Conservation (phyloP, 2,113 vertebrate genomes). For the Hippocampus mohnikei region DNA sequence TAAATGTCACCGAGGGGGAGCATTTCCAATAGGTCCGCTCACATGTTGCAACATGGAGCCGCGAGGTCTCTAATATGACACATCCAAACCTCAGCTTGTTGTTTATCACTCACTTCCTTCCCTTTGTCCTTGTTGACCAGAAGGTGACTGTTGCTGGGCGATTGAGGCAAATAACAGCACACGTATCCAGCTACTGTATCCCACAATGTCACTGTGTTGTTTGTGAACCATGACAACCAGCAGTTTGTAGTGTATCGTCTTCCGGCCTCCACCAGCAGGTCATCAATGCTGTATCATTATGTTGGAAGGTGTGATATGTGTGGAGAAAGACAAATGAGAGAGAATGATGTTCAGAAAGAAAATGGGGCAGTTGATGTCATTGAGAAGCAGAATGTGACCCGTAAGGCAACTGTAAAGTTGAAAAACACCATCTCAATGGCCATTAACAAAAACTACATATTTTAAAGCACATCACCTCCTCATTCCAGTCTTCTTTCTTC, state of each 20-base stretch:
- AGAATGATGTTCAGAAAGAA: constrained; percentile 5
- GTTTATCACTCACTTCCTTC: constrained; percentile 23
- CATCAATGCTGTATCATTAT: constrained; percentile 14
- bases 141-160: constrained; percentile 25
- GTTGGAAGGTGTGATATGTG: constrained; percentile 44
- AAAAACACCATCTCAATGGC: constrained; percentile 30
- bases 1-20: not conserved
- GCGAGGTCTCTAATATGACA: constrained; percentile 26
- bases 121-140: constrained; percentile 17
- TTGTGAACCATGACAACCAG: constrained; percentile 62
- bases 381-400: constrained; percentile 30
- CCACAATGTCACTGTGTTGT: constrained; percentile 60
- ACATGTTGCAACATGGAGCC: constrained; percentile 18
- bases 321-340: constrained; percentile 10
- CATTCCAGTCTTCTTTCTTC: constrained; percentile 5
- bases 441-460: constrained; percentile 31
- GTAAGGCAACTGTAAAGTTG: constrained; percentile 29
- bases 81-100: constrained; percentile 14
- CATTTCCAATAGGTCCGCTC: constrained; percentile 41
- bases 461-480: constrained; percentile 34
- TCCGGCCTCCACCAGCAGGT: constrained; percentile 23
- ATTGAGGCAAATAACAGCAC: constrained; percentile 33
- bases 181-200: constrained; percentile 16
- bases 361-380: constrained; percentile 39
- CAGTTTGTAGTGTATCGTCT: constrained; percentile 51